These are phyloP conservation scores for Toxostoma redivivum DNA, from an alignment of 2,113 vertebrate genomes.

Conservation along the genomic window DNA sequence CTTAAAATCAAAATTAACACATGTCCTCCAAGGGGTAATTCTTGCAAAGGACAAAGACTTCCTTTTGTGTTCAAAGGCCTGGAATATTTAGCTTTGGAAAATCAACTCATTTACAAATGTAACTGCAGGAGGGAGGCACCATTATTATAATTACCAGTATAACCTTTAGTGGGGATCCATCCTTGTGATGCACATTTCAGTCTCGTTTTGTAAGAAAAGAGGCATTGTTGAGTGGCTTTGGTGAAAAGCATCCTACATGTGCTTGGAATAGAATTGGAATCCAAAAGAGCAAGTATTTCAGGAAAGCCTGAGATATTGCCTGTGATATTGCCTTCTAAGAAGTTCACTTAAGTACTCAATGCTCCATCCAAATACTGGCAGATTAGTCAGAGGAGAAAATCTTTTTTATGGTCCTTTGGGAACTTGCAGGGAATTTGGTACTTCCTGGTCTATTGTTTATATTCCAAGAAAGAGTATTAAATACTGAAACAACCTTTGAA, in stretches of 20 bases:
- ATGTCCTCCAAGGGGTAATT: neutral
- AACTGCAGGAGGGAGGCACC: neutral
- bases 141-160: neutral
- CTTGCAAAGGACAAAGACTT: neutral
- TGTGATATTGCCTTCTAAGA: neutral
- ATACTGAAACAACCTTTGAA: neutral
- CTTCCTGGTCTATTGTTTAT: neutral
- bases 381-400: neutral
- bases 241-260: neutral
- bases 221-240: neutral
- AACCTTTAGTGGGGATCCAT: neutral
- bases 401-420: neutral
- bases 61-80: neutral
- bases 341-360: neutral
- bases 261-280: neutral
- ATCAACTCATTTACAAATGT: neutral
- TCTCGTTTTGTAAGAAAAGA: neutral
- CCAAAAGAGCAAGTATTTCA: neutral
- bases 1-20: neutral
- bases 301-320: neutral
- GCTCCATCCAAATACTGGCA: neutral
- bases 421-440: neutral
- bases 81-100: neutral
- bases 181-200: neutral
- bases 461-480: neutral